Evolutionary conservation across 2,797 vertebrate species (phyloP), one percentile per base, ranked within the genome.

Genomic region (Diplodus puntazzo): DNA sequence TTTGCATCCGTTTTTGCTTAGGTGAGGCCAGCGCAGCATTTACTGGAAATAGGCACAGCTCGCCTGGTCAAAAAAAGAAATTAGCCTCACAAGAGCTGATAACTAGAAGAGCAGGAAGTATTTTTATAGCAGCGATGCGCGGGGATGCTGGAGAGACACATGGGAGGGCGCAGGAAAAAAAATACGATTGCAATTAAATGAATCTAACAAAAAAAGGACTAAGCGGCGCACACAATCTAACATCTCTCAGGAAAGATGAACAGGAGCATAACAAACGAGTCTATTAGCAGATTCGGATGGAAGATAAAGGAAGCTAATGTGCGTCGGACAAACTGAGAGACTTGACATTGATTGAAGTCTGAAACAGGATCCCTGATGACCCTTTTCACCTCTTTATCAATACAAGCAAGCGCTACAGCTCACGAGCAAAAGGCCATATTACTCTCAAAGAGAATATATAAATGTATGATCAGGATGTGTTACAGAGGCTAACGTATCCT

Each of bases 81-180:
- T 88, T 82, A 89, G 64, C 59, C 73, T 84, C 74, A 71, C 67
- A 83, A 82, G 75, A 82, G 80, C 52, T 70, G 69, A 87, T 84
- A 84, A 86, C 25, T 68, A 80, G 74, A 61, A 50, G 53, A 57
- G 73, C 75, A 57, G 69, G 25, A 39, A 45, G 60, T 69, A 5
- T 86, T 79, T 79, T 90, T 80, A 71, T n/a, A 88, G 62, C 61
- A 69, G 59, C 5, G 39, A 53, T 18, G 53, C 46, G 48, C 5
- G 30, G 73, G 46, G 42, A 73, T 39, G 69, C 61, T 66, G 49
- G 21, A 59, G 25, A 76, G 64, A 76, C 23, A 21, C 60, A 75
- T 63, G 39, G 53, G 60, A 76, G 50, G 17, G 34, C 48, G 74
- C 52, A 52, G 23, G 55, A 3, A 7, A 34, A 34, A 18, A 64